Conservation (phyloP, 2,888 invertebrate genomes). For the Athrips mouffetella region DNA sequence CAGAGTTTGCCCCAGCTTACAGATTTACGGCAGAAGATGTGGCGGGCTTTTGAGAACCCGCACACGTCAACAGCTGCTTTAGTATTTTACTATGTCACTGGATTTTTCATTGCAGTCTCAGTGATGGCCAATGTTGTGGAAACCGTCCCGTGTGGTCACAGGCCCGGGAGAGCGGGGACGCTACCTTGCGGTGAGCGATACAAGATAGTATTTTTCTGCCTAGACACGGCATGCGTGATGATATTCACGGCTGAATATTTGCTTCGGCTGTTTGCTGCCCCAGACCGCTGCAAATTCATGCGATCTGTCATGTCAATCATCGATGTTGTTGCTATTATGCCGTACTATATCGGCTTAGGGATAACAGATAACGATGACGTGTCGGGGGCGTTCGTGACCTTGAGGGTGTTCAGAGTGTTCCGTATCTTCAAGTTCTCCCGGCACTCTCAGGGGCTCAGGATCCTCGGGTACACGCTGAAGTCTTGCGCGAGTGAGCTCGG, state of each 20-base stretch:
- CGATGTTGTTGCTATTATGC: conserved; percentile 99
- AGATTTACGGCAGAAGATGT: conserved; percentile 96
- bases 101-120: conserved; percentile 99
- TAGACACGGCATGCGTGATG: conserved; percentile 99
- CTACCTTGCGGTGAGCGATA: conserved; percentile 98
- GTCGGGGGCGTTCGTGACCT: conserved; percentile 98
- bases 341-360: conserved; percentile 98
- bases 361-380: conserved; percentile 99
- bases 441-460: conserved; percentile 98
- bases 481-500: conserved; percentile 99
- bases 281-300: conserved; percentile 97
- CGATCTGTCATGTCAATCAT: conserved; percentile 99
- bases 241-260: conserved; percentile 99
- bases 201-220: conserved; percentile 98
- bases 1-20: conserved; percentile 92
- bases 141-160: conserved; percentile 95
- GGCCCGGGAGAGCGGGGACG: conserved; percentile 91
- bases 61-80: conserved; percentile 99
- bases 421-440: conserved; percentile 99
- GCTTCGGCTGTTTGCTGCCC: conserved; percentile 97
- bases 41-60: conserved; percentile 99
- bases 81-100: conserved; percentile 99
- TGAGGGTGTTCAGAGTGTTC: conserved; percentile 99
- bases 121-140: conserved; percentile 99
- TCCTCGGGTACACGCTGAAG: conserved; percentile 99